Conservation (phyloP, 2,113 vertebrate species). For the Phyllostomus hastatus region DNA sequence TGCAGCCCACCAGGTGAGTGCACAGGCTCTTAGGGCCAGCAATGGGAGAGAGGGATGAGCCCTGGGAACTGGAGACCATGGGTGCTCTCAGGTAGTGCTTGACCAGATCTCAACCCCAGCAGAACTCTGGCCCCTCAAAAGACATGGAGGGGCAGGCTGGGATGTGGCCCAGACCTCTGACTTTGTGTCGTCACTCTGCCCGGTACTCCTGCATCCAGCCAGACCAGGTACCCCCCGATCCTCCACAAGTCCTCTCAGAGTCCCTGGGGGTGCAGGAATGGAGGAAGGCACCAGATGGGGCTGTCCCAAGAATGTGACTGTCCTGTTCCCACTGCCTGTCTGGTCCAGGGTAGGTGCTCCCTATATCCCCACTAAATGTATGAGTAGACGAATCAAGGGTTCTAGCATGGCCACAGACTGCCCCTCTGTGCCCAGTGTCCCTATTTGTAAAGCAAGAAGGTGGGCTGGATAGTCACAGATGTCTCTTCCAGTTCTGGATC, state of each 20-base stretch:
- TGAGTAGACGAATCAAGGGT: not conserved
- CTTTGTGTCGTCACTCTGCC: accelerated
- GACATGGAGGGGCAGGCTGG: too few species aligned
- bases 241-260: not conserved
- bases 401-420: not conserved
- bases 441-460: not conserved
- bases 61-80: accelerated
- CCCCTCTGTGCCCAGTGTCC: not conserved
- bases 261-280: not conserved
- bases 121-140: too few species aligned
- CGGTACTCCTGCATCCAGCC: too few species aligned
- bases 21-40: not conserved
- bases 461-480: not conserved
- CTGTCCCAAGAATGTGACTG: not conserved
- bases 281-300: not conserved
- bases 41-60: not conserved
- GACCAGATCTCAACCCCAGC: too few species aligned
- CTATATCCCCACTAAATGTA: too few species aligned
- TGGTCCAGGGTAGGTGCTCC: not conserved
- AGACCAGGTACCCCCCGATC: not conserved
- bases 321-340: not conserved
- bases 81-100: not conserved
- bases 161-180: not conserved
- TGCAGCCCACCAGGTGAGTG: not conserved
- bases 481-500: not conserved